These are phyloP conservation scores for Parnassius smintheus DNA, from an alignment of 2,888 invertebrate species.

Conservation along the genomic window DNA sequence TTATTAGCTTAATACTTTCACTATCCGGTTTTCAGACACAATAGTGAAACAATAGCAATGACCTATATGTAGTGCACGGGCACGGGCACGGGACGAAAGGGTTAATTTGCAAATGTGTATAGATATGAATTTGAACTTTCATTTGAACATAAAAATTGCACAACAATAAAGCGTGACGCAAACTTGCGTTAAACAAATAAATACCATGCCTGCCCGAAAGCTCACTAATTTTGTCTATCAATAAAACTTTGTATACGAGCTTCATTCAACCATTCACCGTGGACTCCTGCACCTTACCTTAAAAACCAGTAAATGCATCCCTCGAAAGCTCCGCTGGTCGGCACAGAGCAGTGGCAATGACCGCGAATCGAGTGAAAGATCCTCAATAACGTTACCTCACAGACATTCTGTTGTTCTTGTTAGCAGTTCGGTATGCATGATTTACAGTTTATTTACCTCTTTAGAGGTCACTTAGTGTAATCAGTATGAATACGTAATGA, in stretches of 20 bases:
- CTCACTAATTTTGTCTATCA: slow-evolving; percentile 7
- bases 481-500: slow-evolving; percentile 31
- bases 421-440: slow-evolving; percentile 23
- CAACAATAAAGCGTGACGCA: not conserved
- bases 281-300: slow-evolving; percentile 32
- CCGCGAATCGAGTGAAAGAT: slow-evolving; percentile 43
- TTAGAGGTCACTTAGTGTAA: slow-evolving; percentile 27
- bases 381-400: slow-evolving; percentile 37
- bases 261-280: slow-evolving; percentile 31
- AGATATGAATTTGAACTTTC: too few species aligned
- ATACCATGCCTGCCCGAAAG: slow-evolving; percentile 14
- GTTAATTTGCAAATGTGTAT: too few species aligned
- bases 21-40: too few species aligned
- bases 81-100: too few species aligned
- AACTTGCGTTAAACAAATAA: slow-evolving; percentile 20
- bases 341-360: slow-evolving; percentile 55
- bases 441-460: slow-evolving; percentile 32
- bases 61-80: too few species aligned
- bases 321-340: slow-evolving; percentile 39
- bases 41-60: too few species aligned
- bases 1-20: too few species aligned
- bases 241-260: slow-evolving; percentile 21
- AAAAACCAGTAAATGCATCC: slow-evolving; percentile 35
- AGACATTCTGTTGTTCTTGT: slow-evolving; percentile 28
- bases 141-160: too few species aligned